phyloP scores from a whole-genome alignment of 2,797 vertebrate genomes.

The Poeciliopsis paucimaculata region DNA sequence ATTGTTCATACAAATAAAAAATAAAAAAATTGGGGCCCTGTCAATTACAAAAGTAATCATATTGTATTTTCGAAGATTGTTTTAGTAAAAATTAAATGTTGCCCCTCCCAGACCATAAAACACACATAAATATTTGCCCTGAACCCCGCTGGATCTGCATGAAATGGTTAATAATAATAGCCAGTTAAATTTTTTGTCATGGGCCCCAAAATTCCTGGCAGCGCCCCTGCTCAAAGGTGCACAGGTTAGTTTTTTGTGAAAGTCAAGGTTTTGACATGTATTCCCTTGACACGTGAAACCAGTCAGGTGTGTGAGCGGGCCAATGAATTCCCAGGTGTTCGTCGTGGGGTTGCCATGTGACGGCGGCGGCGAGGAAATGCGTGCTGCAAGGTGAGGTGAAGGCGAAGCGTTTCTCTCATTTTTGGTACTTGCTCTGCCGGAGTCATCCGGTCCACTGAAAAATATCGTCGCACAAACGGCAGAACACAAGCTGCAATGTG shows the following conservation, averaged over 20 bases:
- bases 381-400: slow-evolving; percentile 37
- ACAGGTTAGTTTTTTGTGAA: slow-evolving; percentile 2
- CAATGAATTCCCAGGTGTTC: slow-evolving; percentile 40
- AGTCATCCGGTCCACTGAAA: slow-evolving; percentile 65
- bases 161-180: no score
- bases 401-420: slow-evolving; percentile 38
- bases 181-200: no score
- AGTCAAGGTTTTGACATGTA: slow-evolving; percentile 33
- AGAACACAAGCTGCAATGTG: slow-evolving; percentile 54
- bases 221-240: slow-evolving; percentile 9
- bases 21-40: no score
- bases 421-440: slow-evolving; percentile 57
- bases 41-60: no score
- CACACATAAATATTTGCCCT: no score
- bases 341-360: slow-evolving; percentile 48
- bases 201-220: no score
- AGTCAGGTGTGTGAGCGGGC: slow-evolving; percentile 27
- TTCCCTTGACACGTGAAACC: not conserved
- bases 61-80: no score
- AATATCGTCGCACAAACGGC: slow-evolving; percentile 58
- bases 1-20: no score
- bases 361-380: slow-evolving; percentile 29
- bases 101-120: no score
- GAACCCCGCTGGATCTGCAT: no score
- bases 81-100: no score